Base-by-base conservation (phyloP, 1,140 invertebrate genomes). In the Heliconius congener region DNA sequence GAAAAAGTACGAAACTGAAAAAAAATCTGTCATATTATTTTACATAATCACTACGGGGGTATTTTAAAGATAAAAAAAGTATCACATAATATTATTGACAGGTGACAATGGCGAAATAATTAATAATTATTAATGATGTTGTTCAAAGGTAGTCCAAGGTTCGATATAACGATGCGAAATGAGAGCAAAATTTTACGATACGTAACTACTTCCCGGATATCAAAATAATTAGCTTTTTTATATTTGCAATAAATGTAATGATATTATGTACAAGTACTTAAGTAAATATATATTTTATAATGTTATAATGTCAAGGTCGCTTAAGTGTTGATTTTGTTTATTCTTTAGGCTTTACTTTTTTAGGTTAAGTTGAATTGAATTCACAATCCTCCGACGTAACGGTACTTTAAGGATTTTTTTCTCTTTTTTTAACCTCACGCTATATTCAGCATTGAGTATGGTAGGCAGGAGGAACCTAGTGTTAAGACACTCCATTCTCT, bases 31-130 rank as follows among this genome's bases (percentile, higher is more conserved):
- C 3, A 46, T 46, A 46, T 46, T 46, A 46, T 46, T 16, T 55
- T 55, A 55, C 52, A 19, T n/a, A 55, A 55, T 55, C 52, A 55
- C 18, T 8, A 8, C 52, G 52, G 18, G 4, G 18, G 19, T 19
- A 19, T 52, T 52, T 4, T 18, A 52, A 55, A 55, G 19, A 55
- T 18, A 55, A n/a, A 55, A 55, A n/a, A n/a, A n/a, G 8, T 55
- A 55, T 55, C 52, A n/a, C 52, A 55, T n/a, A n/a, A 55, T n/a
- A 55, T n/a, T 55, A 55, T 55, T 55, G 52, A 55, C 52, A 55
- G 52, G 52, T 55, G 19, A 19, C 8, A 55, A 55, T 55, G 52
- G 52, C 19, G 52, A 55, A 55, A 55, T 55, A 19, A 55, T n/a
- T 55, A 55, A 55, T n/a, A 55, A 55, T 55, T 55, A 55, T 55